Evolutionary conservation across 30 jellyfish, hydroid and myxozoan genomes (phyloP).

Genomic region (Morbakka virulenta): DNA sequence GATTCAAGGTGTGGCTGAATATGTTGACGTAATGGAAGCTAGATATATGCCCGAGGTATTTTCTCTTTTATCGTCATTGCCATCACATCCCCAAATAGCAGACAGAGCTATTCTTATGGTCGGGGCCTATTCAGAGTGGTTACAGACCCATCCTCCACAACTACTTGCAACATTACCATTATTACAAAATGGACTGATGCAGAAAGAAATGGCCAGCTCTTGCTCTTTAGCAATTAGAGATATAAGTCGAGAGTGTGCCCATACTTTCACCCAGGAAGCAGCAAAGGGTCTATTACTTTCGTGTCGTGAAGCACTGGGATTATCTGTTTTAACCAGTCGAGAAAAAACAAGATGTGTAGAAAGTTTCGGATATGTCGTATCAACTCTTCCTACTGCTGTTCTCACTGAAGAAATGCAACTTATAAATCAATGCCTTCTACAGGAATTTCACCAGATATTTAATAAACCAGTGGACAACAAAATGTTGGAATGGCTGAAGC

Average conservation of each 20-base stretch:
- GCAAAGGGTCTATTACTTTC: constrained; percentile 38
- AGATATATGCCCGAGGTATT: constrained; percentile 47
- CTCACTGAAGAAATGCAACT: constrained; percentile 55
- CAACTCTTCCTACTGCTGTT: constrained; percentile 25
- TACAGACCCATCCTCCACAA: constrained; percentile 58
- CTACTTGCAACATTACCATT: constrained; percentile 55
- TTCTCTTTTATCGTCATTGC: constrained; percentile 47
- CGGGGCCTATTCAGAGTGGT: constrained; percentile 90
- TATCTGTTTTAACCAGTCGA: constrained; percentile 3
- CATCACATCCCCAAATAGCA: constrained; percentile 73
- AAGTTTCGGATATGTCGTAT: constrained; percentile 66
- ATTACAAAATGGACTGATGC: constrained; percentile 54
- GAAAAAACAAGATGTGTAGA: constrained; percentile 63
- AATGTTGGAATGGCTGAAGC: constrained; percentile 36
- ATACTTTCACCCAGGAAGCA: constrained; percentile 22
- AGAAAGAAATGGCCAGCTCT: constrained; percentile 49
- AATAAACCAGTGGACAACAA: constrained; percentile 44
- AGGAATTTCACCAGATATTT: constrained; percentile 28
- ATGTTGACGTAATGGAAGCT: constrained; percentile 49
- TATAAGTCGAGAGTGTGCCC: constrained; percentile 78
- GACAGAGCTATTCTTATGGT: constrained; percentile 69
- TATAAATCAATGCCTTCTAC: constrained; percentile 19
- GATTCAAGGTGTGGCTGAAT: constrained; percentile 84
- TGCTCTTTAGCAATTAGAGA: constrained; percentile 73
- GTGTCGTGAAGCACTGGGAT: constrained; percentile 43